A percentile compares a stretch with the other conserved stretches of the same genome.
phyloP scores from a whole-genome alignment of 35 echinoderm and acorn worm species.

The Hemicentrotus pulcherrimus region DNA sequence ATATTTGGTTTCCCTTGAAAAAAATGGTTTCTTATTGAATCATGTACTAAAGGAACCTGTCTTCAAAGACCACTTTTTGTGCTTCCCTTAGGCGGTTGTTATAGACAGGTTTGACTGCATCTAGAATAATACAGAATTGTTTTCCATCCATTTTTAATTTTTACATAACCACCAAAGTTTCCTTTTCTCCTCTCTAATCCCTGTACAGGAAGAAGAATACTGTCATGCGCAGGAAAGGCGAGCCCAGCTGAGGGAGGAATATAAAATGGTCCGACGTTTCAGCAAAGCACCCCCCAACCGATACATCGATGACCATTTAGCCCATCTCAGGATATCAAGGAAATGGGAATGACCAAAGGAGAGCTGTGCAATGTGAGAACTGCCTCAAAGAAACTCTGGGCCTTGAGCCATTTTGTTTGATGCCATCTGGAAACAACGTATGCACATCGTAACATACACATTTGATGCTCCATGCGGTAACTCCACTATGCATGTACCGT shows the following conservation, averaged over 20 bases:
- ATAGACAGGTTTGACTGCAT: no score
- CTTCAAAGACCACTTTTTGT: no score
- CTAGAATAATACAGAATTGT: no score
- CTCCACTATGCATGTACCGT: no score
- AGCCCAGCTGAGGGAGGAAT: neutral
- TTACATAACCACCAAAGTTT: neutral
- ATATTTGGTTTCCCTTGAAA: no score
- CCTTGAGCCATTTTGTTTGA: neutral
- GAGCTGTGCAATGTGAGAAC: neutral
- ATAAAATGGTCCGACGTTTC: neutral
- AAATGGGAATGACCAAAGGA: constrained; percentile 51
- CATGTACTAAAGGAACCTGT: no score
- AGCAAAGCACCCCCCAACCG: constrained; percentile 55
- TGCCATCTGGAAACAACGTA: neutral
- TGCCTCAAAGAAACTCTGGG: neutral
- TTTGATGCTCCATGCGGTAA: neutral
- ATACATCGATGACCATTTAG: constrained; percentile 57
- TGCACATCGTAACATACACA: neutral
- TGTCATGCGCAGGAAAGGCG: constrained; percentile 52
- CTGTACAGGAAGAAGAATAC: constrained; percentile 53
- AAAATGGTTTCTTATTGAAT: no score
- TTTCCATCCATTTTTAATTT: no score
- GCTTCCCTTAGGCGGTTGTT: no score
- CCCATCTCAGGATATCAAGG: constrained; percentile 45
- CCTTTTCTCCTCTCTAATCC: neutral